A percentile compares a stretch with the other conserved stretches of the same genome.
phyloP scores from a whole-genome alignment of 2,888 invertebrate species.

The Proisotoma minuta region DNA sequence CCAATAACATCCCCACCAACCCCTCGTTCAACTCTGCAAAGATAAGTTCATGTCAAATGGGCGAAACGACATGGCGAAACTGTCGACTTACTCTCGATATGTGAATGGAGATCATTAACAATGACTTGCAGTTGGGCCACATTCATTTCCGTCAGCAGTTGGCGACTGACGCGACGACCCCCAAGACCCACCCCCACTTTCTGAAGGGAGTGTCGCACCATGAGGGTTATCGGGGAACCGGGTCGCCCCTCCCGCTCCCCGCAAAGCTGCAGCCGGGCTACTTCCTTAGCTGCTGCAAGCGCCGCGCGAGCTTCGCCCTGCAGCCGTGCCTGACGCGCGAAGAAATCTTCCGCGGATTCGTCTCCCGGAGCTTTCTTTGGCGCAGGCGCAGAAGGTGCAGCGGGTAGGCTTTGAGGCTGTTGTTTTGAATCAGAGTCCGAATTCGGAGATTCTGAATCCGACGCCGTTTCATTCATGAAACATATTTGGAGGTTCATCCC shows the following conservation, averaged over 20 bases:
- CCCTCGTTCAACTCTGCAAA: conserved; percentile 72
- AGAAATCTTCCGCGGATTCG: conserved; percentile 62
- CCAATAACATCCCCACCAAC: conserved; percentile 81
- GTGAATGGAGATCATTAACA: conserved; percentile 88
- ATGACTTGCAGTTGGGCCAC: conserved; percentile 89
- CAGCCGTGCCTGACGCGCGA: conserved; percentile 71
- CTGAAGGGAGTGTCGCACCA: conserved; percentile 69
- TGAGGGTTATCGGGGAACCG: conserved; percentile 69
- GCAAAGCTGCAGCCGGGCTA: conserved; percentile 75
- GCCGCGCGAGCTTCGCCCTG: conserved; percentile 84
- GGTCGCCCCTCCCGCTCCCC: conserved; percentile 32
- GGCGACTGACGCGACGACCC: conserved; percentile 73
- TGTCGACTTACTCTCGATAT: conserved; percentile 67
- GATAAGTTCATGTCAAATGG: background rate
- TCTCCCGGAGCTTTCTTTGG: background rate
- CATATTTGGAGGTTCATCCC: conserved; percentile 87
- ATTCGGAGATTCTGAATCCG: conserved; percentile 73
- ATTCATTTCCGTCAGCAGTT: conserved; percentile 86
- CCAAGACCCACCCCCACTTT: conserved; percentile 76
- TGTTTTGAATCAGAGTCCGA: conserved; percentile 64
- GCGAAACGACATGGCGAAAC: background rate
- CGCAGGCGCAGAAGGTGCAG: too few species aligned
- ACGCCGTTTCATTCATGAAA: conserved; percentile 89
- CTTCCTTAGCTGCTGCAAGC: conserved; percentile 81
- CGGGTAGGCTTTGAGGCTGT: background rate